Conservation (phyloP, 2,113 vertebrate species). For the Elaphurus davidianus region DNA sequence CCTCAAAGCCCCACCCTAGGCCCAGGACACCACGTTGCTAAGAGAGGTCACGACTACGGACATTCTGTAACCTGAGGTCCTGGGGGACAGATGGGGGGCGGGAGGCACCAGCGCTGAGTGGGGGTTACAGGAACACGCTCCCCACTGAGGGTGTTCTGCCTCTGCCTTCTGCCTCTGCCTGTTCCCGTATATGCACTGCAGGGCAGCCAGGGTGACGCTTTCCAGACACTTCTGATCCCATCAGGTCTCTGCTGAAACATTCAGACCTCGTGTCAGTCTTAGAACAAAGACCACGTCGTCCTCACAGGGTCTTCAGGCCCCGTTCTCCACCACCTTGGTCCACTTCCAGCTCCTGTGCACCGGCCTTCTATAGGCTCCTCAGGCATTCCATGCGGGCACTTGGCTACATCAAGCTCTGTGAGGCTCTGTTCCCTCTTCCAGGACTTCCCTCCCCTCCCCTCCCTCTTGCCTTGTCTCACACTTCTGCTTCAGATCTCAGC, state of each 20-base stretch:
- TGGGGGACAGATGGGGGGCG: background rate
- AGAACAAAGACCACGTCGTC: background rate
- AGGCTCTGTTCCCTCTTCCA: background rate
- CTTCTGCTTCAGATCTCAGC: background rate
- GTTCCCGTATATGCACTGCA: background rate
- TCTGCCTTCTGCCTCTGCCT: too few relatives aligned
- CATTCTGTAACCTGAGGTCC: background rate
- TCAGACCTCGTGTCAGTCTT: background rate
- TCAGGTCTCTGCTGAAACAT: background rate
- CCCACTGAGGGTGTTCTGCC: background rate
- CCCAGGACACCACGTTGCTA: background rate
- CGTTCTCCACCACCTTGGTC: background rate
- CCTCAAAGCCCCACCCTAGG: background rate
- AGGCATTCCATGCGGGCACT: too few relatives aligned
- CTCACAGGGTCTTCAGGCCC: background rate
- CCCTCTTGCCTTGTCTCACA: background rate
- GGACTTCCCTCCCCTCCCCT: accelerated
- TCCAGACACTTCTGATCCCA: background rate
- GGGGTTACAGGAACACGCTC: accelerated
- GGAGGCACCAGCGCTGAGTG: background rate
- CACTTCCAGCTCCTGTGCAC: background rate
- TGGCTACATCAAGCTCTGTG: accelerated
- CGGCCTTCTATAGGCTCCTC: background rate
- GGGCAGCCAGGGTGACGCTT: background rate
- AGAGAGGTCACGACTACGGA: background rate